phyloP scores from a whole-genome alignment of 2,113 vertebrate species.

The Tenebrosternarchus preto region DNA sequence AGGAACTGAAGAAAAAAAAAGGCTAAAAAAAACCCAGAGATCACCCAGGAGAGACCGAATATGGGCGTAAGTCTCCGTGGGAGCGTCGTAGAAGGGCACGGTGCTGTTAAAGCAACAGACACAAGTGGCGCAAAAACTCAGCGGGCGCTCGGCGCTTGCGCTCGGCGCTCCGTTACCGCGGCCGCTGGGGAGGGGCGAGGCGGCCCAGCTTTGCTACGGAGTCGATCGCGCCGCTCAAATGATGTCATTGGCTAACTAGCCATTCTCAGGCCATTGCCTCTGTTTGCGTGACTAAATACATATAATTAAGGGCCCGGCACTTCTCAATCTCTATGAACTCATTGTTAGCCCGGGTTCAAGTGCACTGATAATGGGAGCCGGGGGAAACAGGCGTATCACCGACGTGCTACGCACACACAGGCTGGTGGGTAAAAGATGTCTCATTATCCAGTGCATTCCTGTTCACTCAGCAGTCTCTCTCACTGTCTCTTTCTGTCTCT shows the following conservation, averaged over 20 bases:
- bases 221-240: slow-evolving; percentile 87
- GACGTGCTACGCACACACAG: slow-evolving; percentile 71
- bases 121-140: neutral
- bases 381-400: slow-evolving; percentile 87
- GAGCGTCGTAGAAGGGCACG: slow-evolving; percentile 11
- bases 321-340: slow-evolving; percentile 97
- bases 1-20: neutral
- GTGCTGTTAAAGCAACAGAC: slow-evolving; percentile 36
- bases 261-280: slow-evolving; percentile 98
- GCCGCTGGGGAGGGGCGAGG: slow-evolving; percentile 71
- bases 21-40: slow-evolving; percentile 5
- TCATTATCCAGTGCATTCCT: slow-evolving; percentile 83
- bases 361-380: slow-evolving; percentile 96
- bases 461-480: slow-evolving; percentile 67
- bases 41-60: neutral
- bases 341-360: slow-evolving; percentile 99
- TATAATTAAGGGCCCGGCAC: slow-evolving; percentile 98
- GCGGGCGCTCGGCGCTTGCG: too few species aligned
- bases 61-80: neutral
- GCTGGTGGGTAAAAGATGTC: slow-evolving; percentile 86
- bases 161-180: slow-evolving; percentile 32
- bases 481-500: slow-evolving; percentile 51
- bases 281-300: slow-evolving; percentile 99
- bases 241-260: slow-evolving; percentile 97
- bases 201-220: slow-evolving; percentile 83